Evolutionary conservation across 2,113 vertebrate genomes (phyloP).

Genomic region (Leiothrix lutea): DNA sequence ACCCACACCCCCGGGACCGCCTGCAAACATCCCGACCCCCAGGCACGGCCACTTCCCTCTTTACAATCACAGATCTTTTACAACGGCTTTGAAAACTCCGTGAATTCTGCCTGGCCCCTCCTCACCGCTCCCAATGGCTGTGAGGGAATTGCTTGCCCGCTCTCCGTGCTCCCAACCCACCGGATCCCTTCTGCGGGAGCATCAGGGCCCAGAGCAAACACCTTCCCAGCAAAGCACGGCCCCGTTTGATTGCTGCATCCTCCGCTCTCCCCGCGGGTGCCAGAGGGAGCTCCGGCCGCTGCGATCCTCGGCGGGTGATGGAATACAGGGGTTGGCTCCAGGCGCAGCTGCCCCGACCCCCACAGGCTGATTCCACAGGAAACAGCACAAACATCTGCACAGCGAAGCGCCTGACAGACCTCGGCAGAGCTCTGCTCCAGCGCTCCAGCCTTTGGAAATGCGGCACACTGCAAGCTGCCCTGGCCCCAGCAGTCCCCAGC

Average conservation of each 20-base stretch:
- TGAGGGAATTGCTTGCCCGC: accelerated
- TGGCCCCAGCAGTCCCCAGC: background rate
- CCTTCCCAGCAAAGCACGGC: accelerated
- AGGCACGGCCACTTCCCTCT: background rate
- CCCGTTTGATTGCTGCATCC: accelerated
- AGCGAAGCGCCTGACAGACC: background rate
- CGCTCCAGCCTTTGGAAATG: background rate
- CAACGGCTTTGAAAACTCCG: accelerated
- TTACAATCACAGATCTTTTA: background rate
- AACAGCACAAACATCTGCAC: constrained; percentile 39
- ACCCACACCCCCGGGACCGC: background rate
- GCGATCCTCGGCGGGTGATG: background rate
- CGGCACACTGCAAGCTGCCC: background rate
- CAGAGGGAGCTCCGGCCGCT: background rate
- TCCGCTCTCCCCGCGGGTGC: accelerated
- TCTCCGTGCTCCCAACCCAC: background rate
- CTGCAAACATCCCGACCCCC: background rate
- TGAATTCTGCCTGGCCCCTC: background rate
- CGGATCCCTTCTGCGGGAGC: background rate
- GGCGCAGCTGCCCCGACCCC: background rate
- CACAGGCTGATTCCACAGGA: background rate
- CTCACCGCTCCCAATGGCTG: accelerated
- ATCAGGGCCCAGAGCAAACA: background rate
- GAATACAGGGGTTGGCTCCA: background rate
- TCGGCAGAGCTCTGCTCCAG: background rate